phyloP scores from a whole-genome alignment of 2,888 invertebrate species.

The Margaritifera margaritifera region DNA sequence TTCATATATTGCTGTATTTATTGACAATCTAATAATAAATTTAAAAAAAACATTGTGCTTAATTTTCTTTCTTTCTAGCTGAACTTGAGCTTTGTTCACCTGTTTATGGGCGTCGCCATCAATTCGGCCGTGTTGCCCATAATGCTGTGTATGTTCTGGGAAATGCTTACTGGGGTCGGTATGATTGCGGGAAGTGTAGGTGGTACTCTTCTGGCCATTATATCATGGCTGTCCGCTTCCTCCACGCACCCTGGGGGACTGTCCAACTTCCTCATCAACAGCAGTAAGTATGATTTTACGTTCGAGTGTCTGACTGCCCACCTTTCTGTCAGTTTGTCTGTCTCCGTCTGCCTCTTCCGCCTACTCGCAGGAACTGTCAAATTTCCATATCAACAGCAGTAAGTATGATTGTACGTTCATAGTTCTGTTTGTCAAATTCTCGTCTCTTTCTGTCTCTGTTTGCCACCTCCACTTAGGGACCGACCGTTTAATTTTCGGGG shows the following conservation, averaged over 20 bases:
- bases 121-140: slow-evolving; percentile 72
- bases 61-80: slow-evolving; percentile 45
- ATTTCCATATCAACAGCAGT: too few species aligned
- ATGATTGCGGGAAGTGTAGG: slow-evolving; percentile 69
- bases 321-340: too few species aligned
- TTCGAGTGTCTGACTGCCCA: too few species aligned
- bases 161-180: slow-evolving; percentile 63
- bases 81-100: slow-evolving; percentile 70
- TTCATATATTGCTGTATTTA: too few species aligned
- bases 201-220: slow-evolving; percentile 65
- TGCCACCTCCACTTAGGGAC: too few species aligned
- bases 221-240: slow-evolving; percentile 69
- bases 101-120: slow-evolving; percentile 72
- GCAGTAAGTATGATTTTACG: slow-evolving; percentile 14
- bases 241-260: slow-evolving; percentile 66
- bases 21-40: too few species aligned
- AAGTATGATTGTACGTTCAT: too few species aligned
- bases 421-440: too few species aligned
- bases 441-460: too few species aligned
- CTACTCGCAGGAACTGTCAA: too few species aligned
- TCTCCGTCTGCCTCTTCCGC: too few species aligned
- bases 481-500: too few species aligned
- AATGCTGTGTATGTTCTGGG: slow-evolving; percentile 69
- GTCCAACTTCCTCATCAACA: slow-evolving; percentile 30
- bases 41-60: background rate